Evolutionary conservation across 2,113 vertebrate species (phyloP), one percentile per base, ranked within the genome.

Genomic region (Sander lucioperca): DNA sequence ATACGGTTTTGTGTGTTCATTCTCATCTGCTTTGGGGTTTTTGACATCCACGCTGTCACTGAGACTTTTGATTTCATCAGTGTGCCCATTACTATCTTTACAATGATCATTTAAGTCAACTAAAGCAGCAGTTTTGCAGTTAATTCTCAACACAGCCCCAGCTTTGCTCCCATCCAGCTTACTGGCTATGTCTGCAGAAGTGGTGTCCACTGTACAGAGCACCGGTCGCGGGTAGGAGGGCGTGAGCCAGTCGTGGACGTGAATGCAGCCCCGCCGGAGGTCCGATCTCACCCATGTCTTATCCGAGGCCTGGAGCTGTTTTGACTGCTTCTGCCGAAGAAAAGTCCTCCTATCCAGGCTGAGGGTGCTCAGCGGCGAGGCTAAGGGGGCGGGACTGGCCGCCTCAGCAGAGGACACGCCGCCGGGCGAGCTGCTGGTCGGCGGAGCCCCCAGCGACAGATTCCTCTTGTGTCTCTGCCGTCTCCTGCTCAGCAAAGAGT

Each of bases 191-290:
- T 98, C 95, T 0, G 85, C 86, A 0, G 97, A 96, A 1, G 95
- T 95, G 80, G 96, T 97, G 87, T 97, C 96, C 94, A 96, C 82
- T 0, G 95, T 97, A 93, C 97, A 97, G 19, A 97, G 95, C 88
- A 98, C 96, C 2, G 97, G 96, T 50, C 96, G 95, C 77, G 96
- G 96, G 85, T 94, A 93, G 69, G 91, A 94, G 79, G 95, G 94
- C 84, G 92, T 89, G 86, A 95, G 94, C 83, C 95, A 90, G 93
- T 95, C 92, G 92, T 95, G 96, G 91, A 98, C 94, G 75, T 97
- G 96, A 64, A 98, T 89, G 85, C 97, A 98, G 50, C 97, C 97
- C 67, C 97, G 90, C 89, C 92, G 95, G 33, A 95, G 95, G 89
- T 97, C 96, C 30, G 94, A 94, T 78, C 96, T 92, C 90, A 97